Evolutionary conservation across 2,797 vertebrate species (phyloP), one percentile per base, ranked within the genome.

Genomic region (Cossypha caffra): DNA sequence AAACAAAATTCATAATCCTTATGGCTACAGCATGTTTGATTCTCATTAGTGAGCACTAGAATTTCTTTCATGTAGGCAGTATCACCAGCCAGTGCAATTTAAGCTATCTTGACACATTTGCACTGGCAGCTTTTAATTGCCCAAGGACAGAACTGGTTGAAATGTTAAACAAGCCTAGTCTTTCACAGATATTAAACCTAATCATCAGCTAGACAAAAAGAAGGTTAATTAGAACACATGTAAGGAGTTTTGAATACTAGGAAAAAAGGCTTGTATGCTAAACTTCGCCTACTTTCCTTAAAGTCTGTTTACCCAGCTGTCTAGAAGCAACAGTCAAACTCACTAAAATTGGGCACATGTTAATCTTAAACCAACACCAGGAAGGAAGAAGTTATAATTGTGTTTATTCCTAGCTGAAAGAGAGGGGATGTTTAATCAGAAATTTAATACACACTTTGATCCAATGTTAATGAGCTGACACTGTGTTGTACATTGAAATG

Each of bases 361-460:
- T 95, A 90, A 86, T 92, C 91, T 93, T 93, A 94, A 96, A 96
- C 85, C 87, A 80, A 93, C 77, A 93, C 33, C 24, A 92, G 94
- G 93, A 97, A 97, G 96, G 96, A 97, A 97, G 89, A 94, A 89
- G 75, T 86, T 90, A 67, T 96, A 96, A 96, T 83, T 94, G 76
- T 95, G 92, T 96, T 97, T 97, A 96, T 95, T 95, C 66, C 80
- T 63, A 92, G 91, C 84, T 94, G 85, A 93, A 97, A 83, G 95
- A 96, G 75, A 78, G 14, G 58, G 80, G 66, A 90, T 90, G 87
- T 95, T 95, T 93, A 96, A 96, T 95, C 91, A 89, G 91, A 96
- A 92, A 95, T 81, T 83, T 97, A 96, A 96, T 91, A 90, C 55
- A 96, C 33, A 61, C 90, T 96, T 96, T 95, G 90, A 97, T 94